A percentile compares a stretch with the other conserved stretches of the same genome.
phyloP scores from a whole-genome alignment of 2,113 vertebrate species.

The Actinemys pallida region DNA sequence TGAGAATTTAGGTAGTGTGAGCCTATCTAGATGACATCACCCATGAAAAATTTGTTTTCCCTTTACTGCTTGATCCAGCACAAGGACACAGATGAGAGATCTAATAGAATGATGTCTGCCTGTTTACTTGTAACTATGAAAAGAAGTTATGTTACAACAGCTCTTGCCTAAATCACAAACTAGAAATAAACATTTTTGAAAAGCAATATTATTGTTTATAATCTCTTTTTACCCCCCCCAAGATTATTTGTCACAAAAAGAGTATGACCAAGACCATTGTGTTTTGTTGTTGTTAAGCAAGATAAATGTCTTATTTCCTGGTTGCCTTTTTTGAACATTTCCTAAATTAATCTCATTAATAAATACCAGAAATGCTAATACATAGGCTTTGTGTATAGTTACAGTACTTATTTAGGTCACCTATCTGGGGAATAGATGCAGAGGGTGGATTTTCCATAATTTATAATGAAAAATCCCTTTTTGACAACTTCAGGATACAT shows the following conservation, averaged over 20 bases:
- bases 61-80: background rate
- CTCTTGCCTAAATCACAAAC: slow-evolving; percentile 22
- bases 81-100: slow-evolving; percentile 34
- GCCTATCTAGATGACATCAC: background rate
- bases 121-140: slow-evolving; percentile 29
- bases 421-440: slow-evolving; percentile 12
- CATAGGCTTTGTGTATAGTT: background rate
- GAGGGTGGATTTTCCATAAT: background rate
- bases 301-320: slow-evolving; percentile 12
- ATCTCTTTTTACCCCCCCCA: background rate
- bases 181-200: background rate
- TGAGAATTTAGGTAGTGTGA: background rate
- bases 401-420: slow-evolving; percentile 35
- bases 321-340: background rate
- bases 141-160: background rate
- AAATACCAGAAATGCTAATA: slow-evolving; percentile 24
- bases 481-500: background rate
- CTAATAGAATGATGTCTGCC: background rate
- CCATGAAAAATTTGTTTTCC: slow-evolving; percentile 24
- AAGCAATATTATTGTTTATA: background rate
- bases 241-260: slow-evolving; percentile 1
- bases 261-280: background rate
- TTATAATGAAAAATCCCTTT: background rate
- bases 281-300: background rate
- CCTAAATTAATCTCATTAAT: slow-evolving; percentile 9